phyloP scores from a whole-genome alignment of 2,113 vertebrate species.

The Macrotus californicus region DNA sequence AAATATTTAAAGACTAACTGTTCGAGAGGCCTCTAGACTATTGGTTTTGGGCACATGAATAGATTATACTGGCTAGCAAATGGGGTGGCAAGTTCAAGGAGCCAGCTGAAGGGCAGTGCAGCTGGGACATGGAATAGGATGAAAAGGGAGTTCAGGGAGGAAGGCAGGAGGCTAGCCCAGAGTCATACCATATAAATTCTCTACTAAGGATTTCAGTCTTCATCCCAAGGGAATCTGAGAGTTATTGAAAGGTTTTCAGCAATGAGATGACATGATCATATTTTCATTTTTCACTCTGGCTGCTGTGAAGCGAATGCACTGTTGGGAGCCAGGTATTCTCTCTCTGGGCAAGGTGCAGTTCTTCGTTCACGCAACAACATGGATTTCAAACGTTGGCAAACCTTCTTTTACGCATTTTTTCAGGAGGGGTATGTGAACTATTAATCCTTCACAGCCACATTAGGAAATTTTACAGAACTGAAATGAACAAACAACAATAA shows the following conservation, averaged over 20 bases:
- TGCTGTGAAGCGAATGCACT: background rate
- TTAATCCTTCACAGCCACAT: background rate
- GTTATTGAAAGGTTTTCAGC: background rate
- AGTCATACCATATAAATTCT: background rate
- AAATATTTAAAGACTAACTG: background rate
- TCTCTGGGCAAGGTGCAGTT: background rate
- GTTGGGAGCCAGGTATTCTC: background rate
- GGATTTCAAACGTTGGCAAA: background rate
- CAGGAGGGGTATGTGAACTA: background rate
- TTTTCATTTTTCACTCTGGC: background rate
- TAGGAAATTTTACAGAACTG: background rate
- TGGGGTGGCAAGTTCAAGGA: background rate
- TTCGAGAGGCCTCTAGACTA: background rate
- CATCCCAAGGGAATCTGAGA: background rate
- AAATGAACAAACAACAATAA: background rate
- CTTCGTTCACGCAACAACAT: background rate
- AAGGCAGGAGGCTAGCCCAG: background rate
- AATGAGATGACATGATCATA: background rate
- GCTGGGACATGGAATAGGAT: background rate
- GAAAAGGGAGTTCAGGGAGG: background rate
- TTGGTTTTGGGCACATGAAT: background rate
- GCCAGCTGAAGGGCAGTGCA: background rate
- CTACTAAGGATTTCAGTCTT: background rate
- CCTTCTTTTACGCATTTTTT: background rate
- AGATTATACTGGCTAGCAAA: background rate